A percentile compares a stretch with the other conserved stretches of the same genome.
These are phyloP conservation scores for Pteropus rufus DNA, from an alignment of 2,797 vertebrate genomes.

Conservation along the genomic window DNA sequence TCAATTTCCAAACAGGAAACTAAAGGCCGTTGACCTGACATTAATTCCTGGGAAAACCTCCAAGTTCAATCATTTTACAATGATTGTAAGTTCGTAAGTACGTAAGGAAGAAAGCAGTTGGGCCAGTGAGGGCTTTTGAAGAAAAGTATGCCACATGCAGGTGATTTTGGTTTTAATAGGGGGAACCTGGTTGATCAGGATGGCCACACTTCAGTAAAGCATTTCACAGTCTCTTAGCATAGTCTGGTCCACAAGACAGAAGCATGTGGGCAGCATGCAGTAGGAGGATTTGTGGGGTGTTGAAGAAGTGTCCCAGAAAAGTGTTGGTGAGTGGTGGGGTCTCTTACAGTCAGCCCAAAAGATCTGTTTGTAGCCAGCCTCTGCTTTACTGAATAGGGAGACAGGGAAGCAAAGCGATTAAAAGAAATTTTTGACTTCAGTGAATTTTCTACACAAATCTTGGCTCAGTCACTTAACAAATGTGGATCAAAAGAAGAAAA, in stretches of 20 bases:
- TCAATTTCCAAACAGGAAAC: not conserved
- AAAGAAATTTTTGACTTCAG: not conserved
- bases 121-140: rapidly evolving
- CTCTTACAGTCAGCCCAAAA: not conserved
- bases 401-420: too few species aligned
- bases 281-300: not conserved
- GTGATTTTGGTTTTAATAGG: not conserved
- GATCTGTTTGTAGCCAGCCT: not conserved
- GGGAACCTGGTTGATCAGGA: not conserved
- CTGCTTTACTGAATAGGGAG: not conserved
- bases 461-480: not conserved
- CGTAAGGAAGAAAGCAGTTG: not conserved
- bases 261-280: rapidly evolving
- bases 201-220: not conserved
- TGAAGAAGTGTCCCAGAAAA: not conserved
- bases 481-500: not conserved
- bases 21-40: not conserved
- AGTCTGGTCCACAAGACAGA: not conserved
- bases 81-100: not conserved
- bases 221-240: not conserved
- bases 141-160: not conserved
- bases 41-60: not conserved
- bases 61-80: too few species aligned
- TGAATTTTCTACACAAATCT: not conserved
- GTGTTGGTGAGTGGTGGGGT: not conserved